A percentile compares a stretch with the other conserved stretches of the same genome.
Conservation (phyloP, 2,797 vertebrate genomes). For the Knipowitschia caucasica region DNA sequence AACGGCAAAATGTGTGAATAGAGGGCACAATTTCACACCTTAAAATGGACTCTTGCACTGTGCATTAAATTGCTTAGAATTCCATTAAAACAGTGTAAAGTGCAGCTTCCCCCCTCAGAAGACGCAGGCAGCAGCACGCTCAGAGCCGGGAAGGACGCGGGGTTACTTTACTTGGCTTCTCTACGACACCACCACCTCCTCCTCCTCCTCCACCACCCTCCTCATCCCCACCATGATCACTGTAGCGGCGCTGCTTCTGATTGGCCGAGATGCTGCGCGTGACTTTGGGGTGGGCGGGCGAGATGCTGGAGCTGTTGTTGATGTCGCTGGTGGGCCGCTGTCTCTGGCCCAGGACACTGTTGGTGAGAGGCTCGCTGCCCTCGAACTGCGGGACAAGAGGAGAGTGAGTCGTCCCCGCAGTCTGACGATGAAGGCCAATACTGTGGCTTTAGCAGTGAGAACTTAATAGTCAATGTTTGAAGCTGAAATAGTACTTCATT, state of each 20-base stretch:
- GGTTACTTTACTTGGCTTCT: slow-evolving; percentile 75
- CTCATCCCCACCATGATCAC: slow-evolving; percentile 79
- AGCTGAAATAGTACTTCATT: too few species aligned
- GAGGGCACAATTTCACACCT: too few species aligned
- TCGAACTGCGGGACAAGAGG: slow-evolving; percentile 81
- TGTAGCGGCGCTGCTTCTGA: slow-evolving; percentile 85
- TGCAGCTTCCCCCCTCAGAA: slow-evolving; percentile 60
- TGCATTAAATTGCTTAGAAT: background rate
- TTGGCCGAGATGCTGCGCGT: slow-evolving; percentile 95
- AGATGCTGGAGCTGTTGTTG: slow-evolving; percentile 93
- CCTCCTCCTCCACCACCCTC: slow-evolving; percentile 76
- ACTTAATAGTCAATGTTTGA: too few species aligned
- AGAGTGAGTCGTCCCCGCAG: too few species aligned
- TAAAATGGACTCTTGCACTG: background rate
- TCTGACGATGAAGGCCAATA: too few species aligned
- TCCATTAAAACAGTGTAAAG: slow-evolving; percentile 19
- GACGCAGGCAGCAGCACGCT: slow-evolving; percentile 66
- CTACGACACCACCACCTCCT: slow-evolving; percentile 78
- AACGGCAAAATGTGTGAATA: too few species aligned
- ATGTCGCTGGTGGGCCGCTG: slow-evolving; percentile 94
- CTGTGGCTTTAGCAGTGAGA: too few species aligned
- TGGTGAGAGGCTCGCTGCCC: slow-evolving; percentile 88
- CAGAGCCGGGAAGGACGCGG: slow-evolving; percentile 61
- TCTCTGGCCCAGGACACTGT: slow-evolving; percentile 86
- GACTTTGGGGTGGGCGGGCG: slow-evolving; percentile 96